Base-by-base conservation (phyloP, 2,113 vertebrate genomes). In the Lepisosteus oculatus region DNA sequence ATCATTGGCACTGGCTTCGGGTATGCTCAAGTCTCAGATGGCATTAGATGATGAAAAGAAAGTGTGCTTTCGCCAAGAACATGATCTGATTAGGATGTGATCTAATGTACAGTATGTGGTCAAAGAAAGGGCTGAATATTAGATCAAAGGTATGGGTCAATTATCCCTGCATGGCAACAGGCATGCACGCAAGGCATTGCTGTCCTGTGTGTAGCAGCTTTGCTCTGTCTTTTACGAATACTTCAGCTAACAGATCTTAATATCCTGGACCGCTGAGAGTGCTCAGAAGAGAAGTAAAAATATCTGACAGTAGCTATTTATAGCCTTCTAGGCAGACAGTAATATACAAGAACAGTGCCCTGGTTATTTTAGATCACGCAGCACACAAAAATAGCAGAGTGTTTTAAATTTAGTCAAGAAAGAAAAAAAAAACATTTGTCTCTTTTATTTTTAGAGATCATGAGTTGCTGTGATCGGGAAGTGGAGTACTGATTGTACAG, bases 251-350 rank as follows among this genome's bases (percentile, higher is more conserved):
- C 15, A 63, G 72, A 45, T 57, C 68, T 68, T 73, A 73, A 68
- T 65, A 73, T 68, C 56, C 59, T 61, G 65, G 65, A 62, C 57
- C 72, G 62, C 41, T 15, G 65, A 73, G 56, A 55, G 66, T 11
- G 17, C 66, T 61, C 59, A 61, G 59, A 15, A 55, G 59, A 68
- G 29, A 61, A 68, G 68, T 73, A 68, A 68, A 73, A 73, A 68
- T 62, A 68, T 68, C 66, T 68, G 62, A 72, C 56, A 73, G 72
- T 15, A 6, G 56, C 72, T 73, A 73, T 73, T 73, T 68, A 47
- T 73, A 73, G 66, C 4, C 41, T 29, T 64, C 14, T 63, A 45
- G 61, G 54, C 54, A 66, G 70, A 72, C 70, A 57, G 3, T 29
- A 42, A 43, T 47, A 47, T 15, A 69, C 68, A 61, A 57, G 68